A percentile compares a stretch with the other conserved stretches of the same genome.
Evolutionary conservation across 1,140 invertebrate species (phyloP).

Genomic region (Melitaea cinxia): DNA sequence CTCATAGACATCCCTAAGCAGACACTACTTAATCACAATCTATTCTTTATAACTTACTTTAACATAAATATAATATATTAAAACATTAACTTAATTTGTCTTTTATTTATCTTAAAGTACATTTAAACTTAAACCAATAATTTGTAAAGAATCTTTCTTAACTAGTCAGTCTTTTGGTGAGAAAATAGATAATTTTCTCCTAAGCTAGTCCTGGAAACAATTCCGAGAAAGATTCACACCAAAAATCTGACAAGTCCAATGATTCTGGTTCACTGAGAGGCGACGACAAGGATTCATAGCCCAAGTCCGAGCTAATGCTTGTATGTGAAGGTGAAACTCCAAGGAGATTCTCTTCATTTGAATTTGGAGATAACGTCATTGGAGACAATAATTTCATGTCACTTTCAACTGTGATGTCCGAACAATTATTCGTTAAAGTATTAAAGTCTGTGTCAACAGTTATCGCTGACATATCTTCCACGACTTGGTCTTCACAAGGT

Average conservation of each 20-base stretch:
- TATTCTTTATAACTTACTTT: neutral
- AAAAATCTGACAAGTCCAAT: constrained; percentile 82
- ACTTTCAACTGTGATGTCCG: constrained; percentile 69
- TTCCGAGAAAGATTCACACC: constrained; percentile 85
- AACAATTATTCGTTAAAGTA: constrained; percentile 60
- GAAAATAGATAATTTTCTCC: constrained; percentile 52
- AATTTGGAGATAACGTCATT: constrained; percentile 74
- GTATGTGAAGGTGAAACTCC: constrained; percentile 70
- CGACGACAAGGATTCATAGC: constrained; percentile 83
- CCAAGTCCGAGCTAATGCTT: constrained; percentile 80
- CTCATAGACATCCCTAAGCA: constrained; percentile 61
- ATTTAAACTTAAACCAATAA: constrained; percentile 2
- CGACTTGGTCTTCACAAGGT: constrained; percentile 83
- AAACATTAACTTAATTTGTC: constrained; percentile 43
- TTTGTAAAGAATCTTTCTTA: constrained; percentile 39
- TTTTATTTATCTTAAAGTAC: constrained; percentile 34
- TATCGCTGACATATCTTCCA: constrained; percentile 75
- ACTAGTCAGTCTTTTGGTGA: constrained; percentile 78
- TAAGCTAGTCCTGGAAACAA: constrained; percentile 84
- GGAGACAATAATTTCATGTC: constrained; percentile 76
- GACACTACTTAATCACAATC: constrained; percentile 18
- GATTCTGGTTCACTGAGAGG: constrained; percentile 77
- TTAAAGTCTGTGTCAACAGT: constrained; percentile 65
- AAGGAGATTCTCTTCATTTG: constrained; percentile 61
- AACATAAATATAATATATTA: constrained; percentile 26